These are phyloP conservation scores for Panurus biarmicus DNA, from an alignment of 2,113 vertebrate genomes.

Conservation along the genomic window DNA sequence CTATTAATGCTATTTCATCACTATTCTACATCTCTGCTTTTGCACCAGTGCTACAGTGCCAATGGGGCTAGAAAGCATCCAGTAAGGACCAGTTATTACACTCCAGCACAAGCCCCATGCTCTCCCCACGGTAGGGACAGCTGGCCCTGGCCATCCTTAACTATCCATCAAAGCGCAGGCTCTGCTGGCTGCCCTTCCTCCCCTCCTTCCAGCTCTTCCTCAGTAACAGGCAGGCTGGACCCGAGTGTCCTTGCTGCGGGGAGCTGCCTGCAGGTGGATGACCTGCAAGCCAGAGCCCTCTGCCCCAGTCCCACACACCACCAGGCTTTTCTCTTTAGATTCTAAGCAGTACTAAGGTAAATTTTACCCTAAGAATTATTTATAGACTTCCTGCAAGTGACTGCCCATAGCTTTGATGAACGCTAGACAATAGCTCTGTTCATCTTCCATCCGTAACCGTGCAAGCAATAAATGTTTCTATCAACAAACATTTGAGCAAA, in stretches of 20 bases:
- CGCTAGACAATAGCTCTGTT: neutral
- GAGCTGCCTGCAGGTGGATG: neutral
- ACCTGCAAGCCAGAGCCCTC: neutral
- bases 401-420: neutral
- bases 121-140: neutral
- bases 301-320: neutral
- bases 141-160: neutral
- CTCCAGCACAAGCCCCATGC: neutral
- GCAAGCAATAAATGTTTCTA: neutral
- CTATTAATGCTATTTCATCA: neutral
- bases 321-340: neutral
- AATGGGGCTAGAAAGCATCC: neutral
- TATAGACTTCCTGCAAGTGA: neutral
- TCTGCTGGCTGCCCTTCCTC: neutral
- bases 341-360: neutral
- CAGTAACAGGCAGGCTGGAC: neutral
- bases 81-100: neutral
- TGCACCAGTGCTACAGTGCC: accelerated
- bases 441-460: neutral
- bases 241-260: accelerated
- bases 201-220: neutral
- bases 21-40: neutral
- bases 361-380: neutral
- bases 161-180: neutral
- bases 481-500: neutral